Evolutionary conservation across 30 jellyfish, hydroid and myxozoan genomes (phyloP), one percentile per base, ranked within the genome.

Genomic region (Nemopilema nomurai): DNA sequence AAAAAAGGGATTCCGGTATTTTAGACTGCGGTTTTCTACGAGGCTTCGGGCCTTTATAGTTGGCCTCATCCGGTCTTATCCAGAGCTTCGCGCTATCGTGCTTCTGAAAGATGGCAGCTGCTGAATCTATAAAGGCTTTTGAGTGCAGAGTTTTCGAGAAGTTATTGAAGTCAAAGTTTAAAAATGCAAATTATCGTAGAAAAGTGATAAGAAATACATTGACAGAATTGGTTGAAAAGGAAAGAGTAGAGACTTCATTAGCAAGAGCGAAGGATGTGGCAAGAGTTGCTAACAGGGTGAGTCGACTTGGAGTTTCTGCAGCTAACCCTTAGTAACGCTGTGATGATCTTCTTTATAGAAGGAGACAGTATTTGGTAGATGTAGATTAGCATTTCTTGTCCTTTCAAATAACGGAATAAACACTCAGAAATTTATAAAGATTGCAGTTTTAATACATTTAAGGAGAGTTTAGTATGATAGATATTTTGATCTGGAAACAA

Each of bases 251-350:
- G 31, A 91, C 91, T 1, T 82, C 97, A 20, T 80, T 79, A 51
- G 76, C 89, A 69, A 83, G 90, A 62, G 96, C 97, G 0, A 85
- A 77, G 65, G 98, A 83, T 62, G 66, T 92, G 71, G 81, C 98
- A 50, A 76, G 98, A 32, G 88, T 92, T 21, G 92, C 98, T 41
- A 91, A 92, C 81, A 81, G 96, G 93, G 98, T 92, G 91, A 41
- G 98, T 28, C n/a, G n/a, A n/a, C 0, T 8, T 76, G 20, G 22
- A 16, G 26, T 25, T 23, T 30, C 27, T 65, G 62, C 23, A 31
- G 83, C 31, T 22, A 30, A 18, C 77, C 32, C 25, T 13, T 16
- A 26, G 22, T 67, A 25, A 67, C 26, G 16, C 16, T 67, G 77
- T 22, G 22, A 51, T 51, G 20, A 13, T 51, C 20, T 51, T 51